Conservation (phyloP, 2,888 invertebrate species). For the Athalia rosae region DNA sequence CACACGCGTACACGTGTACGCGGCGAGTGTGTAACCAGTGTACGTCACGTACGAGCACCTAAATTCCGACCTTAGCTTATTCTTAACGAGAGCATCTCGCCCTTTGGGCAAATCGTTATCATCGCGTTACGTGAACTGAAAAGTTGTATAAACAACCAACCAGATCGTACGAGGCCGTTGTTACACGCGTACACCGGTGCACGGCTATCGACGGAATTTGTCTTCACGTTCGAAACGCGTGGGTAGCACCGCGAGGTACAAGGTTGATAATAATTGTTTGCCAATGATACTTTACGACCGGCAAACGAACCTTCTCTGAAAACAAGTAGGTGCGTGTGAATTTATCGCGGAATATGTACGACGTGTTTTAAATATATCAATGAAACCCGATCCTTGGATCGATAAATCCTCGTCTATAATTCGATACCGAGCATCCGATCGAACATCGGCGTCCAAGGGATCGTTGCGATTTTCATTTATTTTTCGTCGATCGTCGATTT, state of each 20-base stretch:
- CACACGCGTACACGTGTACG: too few species aligned
- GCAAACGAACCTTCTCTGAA: background rate
- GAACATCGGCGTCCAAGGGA: too few species aligned
- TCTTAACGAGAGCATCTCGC: conserved; percentile 67
- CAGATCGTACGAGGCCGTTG: conserved; percentile 7
- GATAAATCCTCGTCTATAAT: conserved; percentile 3
- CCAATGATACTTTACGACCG: conserved; percentile 65
- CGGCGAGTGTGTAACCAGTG: too few species aligned
- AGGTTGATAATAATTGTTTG: conserved; percentile 67
- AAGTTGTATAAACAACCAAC: conserved; percentile 9
- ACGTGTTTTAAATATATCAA: conserved; percentile 3
- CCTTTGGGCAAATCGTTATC: conserved; percentile 66
- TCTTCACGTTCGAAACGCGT: conserved; percentile 57
- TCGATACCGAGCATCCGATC: too few species aligned
- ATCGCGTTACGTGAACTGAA: conserved; percentile 35
- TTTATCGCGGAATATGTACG: background rate
- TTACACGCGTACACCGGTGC: conserved; percentile 23
- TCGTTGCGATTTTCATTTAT: too few species aligned
- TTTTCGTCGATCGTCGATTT: too few species aligned
- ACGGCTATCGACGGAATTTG: conserved; percentile 36
- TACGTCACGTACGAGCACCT: too few species aligned
- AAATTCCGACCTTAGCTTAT: conserved; percentile 65
- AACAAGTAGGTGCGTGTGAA: background rate
- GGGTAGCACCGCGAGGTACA: conserved; percentile 58
- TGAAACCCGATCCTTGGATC: background rate